phyloP scores from a whole-genome alignment of 1,140 invertebrate species.

The Eupristina koningsbergeri region DNA sequence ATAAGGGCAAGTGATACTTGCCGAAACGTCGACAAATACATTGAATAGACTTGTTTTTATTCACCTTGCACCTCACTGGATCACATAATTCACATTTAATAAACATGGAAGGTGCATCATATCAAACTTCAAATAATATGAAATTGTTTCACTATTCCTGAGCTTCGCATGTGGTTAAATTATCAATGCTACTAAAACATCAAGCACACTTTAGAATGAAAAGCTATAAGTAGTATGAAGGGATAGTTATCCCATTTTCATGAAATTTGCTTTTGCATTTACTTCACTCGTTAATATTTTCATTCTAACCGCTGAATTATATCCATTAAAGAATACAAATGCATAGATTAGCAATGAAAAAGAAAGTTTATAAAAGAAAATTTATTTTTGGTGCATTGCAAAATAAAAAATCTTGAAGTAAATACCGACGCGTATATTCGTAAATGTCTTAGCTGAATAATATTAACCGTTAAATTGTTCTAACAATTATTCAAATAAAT shows the following conservation, averaged over 20 bases:
- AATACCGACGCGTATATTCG: neutral
- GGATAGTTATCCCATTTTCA: conserved; percentile 23
- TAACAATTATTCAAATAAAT: too few species aligned
- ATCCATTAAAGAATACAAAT: conserved; percentile 13
- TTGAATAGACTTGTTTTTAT: too few species aligned
- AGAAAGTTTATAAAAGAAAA: conserved; percentile 33
- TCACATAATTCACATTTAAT: too few species aligned
- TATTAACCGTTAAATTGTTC: neutral
- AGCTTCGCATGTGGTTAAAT: conserved; percentile 40
- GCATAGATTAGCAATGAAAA: conserved; percentile 5
- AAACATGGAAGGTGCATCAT: too few species aligned
- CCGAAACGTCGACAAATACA: too few species aligned
- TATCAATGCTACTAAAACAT: neutral
- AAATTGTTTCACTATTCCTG: conserved; percentile 27
- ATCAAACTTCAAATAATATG: too few species aligned
- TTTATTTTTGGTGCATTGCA: neutral
- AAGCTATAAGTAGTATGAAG: too few species aligned
- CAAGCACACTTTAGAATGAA: too few species aligned
- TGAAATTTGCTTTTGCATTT: too few species aligned
- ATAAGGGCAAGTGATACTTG: too few species aligned
- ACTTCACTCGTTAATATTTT: conserved; percentile 17
- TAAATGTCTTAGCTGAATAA: neutral
- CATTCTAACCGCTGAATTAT: conserved; percentile 27
- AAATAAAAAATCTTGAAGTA: neutral
- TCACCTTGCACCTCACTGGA: too few species aligned